A percentile compares a stretch with the other conserved stretches of the same genome.
Evolutionary conservation across 92 coral and sea anemone genomes (phyloP).

Genomic region (Umimayanthus chanpuru): DNA sequence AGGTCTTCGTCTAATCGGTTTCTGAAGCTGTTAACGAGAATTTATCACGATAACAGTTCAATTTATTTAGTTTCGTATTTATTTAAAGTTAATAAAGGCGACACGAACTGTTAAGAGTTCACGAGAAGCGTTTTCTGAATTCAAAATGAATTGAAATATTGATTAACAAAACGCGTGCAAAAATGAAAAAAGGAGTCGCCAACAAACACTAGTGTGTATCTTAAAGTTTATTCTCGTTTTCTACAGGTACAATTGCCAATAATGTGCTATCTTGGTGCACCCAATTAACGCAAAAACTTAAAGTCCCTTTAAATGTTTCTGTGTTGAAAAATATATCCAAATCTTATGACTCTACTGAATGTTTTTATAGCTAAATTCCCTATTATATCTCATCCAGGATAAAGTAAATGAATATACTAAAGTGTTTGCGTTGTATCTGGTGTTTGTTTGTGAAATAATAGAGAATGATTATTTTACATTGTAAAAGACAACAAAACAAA

Average conservation of each 20-base stretch:
- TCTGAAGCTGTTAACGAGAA: not conserved
- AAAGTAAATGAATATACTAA: not conserved
- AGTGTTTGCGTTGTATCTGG: not conserved
- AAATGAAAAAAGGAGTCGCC: not conserved
- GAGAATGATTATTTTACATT: not conserved
- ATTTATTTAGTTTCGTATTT: too few species aligned
- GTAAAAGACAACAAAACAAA: not conserved
- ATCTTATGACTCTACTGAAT: not conserved
- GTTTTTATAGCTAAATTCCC: not conserved
- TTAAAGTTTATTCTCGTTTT: not conserved
- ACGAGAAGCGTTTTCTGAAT: too few species aligned
- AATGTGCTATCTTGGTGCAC: not conserved
- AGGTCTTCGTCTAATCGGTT: not conserved
- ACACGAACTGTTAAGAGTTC: too few species aligned
- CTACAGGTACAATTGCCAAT: not conserved
- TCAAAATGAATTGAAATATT: too few species aligned
- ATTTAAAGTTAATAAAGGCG: not conserved
- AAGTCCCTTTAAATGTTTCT: not conserved
- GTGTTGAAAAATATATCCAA: too few species aligned
- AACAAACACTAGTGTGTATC: not conserved
- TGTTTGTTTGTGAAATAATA: not conserved
- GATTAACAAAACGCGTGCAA: not conserved
- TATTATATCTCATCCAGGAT: not conserved
- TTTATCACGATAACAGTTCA: not conserved
- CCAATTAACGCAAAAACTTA: too few species aligned